Percentiles rank a stretch among this genome's conserved stretches.
These are phyloP conservation scores for Lepus townsendii DNA, from an alignment of 2,797 vertebrate genomes.

Conservation along the genomic window DNA sequence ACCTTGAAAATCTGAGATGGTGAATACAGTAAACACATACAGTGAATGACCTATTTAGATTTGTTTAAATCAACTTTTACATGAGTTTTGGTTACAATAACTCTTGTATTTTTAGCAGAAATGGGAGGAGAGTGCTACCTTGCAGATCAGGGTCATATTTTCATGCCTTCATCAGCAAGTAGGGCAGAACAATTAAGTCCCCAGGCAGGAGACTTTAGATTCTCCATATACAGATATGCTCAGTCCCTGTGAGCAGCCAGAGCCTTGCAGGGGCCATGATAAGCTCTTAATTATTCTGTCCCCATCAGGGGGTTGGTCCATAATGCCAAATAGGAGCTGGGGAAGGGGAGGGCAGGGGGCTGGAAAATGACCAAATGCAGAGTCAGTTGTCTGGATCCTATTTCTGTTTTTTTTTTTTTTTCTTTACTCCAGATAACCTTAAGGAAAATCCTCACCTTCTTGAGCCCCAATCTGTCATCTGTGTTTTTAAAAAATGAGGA, in stretches of 20 bases:
- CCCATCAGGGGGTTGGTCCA: not conserved
- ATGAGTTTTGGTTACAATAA: not conserved
- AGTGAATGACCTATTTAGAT: not conserved
- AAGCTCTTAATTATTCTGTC: constrained; percentile 3
- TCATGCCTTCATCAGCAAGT: constrained; percentile 43
- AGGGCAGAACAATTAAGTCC: constrained; percentile 21
- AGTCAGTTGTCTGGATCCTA: not conserved
- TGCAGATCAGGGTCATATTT: constrained; percentile 7
- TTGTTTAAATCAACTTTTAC: not conserved
- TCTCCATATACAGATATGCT: not conserved
- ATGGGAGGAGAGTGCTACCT: not conserved
- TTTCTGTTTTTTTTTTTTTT: not conserved
- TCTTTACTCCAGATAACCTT: constrained; percentile 51
- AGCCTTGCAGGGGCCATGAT: fast-evolving
- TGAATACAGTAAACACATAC: not conserved
- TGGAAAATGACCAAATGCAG: not conserved
- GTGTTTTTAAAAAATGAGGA: not conserved
- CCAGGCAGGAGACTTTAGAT: not conserved
- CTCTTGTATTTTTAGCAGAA: constrained; percentile 60
- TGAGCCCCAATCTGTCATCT: constrained; percentile 43
- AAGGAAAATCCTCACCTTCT: not conserved
- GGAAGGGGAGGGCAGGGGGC: too few relatives aligned
- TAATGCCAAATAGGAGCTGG: not conserved
- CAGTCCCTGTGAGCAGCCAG: not conserved
- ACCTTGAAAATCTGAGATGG: not conserved